Evolutionary conservation across 2,888 invertebrate species (phyloP), one percentile per base, ranked within the genome.

Genomic region (Lepidocyrtinus sp.): DNA sequence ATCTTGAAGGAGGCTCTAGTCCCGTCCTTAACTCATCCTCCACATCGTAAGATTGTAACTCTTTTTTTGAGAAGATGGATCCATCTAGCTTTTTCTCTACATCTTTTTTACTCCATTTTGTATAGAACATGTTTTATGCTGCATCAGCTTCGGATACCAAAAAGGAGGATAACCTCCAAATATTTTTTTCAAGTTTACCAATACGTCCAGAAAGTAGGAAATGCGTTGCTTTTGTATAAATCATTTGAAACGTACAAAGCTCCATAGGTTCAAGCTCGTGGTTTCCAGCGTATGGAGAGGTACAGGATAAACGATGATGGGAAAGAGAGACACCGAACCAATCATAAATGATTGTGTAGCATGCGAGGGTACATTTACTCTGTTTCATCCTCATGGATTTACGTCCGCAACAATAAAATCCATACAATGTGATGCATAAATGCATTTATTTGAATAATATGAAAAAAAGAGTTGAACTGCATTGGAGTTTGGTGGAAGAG

Each of bases 261-360:
- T n/a, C n/a, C n/a, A n/a, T n/a, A n/a, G n/a, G n/a, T n/a, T n/a
- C n/a, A n/a, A n/a, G n/a, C n/a, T n/a, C n/a, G n/a, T 12, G 15
- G 12, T 21, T 1, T 59, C 21, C 3, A 21, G 21, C 22, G 22
- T 7, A 55, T 12, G 12, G 36, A 7, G 59, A n/a, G 59, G 3
- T 59, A n/a, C n/a, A n/a, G 59, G 59, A 59, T 9, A 2, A 12
- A 7, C 50, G 15, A 27, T 27, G 36, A 68, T 22, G 55, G 59
- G 64, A 78, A 50, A 71, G 50, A 50, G 27, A 50, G 24, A 50
- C 50, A 65, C 50, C 5, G 24, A 71, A 21, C 27, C 26, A 71
- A 45, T 72, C 63, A 59, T 59, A 61, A 72, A 72, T 63, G 71
- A 24, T 72, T 63, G 9, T 22, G 62, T 24, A 26, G 46, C 62